Evolutionary conservation across 2,797 vertebrate species (phyloP).

Genomic region (Sarcoramphus papa): DNA sequence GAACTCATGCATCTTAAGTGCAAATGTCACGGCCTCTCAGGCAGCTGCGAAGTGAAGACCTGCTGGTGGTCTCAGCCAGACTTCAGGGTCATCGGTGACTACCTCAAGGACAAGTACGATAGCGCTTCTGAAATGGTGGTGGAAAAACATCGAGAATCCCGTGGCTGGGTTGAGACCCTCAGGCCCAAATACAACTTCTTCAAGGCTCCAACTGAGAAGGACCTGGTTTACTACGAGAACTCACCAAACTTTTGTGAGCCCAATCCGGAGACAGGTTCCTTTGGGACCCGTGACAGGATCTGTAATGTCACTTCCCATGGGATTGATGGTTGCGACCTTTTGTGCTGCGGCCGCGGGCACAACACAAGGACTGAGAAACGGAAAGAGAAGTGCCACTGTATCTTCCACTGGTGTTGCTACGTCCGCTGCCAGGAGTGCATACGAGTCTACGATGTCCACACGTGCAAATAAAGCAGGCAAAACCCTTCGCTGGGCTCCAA

Average conservation of each 20-base stretch:
- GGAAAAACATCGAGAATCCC: constrained; percentile 95
- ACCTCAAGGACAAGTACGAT: constrained; percentile 99
- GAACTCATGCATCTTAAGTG: constrained; percentile 97
- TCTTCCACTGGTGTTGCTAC: constrained; percentile 99
- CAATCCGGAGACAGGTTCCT: constrained; percentile 92
- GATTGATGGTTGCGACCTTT: constrained; percentile 94
- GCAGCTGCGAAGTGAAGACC: constrained; percentile 98
- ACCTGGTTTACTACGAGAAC: constrained; percentile 94
- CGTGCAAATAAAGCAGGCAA: constrained; percentile 85
- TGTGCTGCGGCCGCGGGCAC: constrained; percentile 97
- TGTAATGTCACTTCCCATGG: constrained; percentile 96
- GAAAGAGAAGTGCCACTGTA: constrained; percentile 94
- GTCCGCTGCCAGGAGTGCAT: constrained; percentile 97
- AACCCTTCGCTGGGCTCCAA: not conserved
- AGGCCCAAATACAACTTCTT: constrained; percentile 94
- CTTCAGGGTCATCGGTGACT: constrained; percentile 92
- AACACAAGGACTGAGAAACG: constrained; percentile 92
- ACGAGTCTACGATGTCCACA: constrained; percentile 93
- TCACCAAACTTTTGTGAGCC: constrained; percentile 98
- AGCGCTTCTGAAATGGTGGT: constrained; percentile 98
- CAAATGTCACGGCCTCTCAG: constrained; percentile 95
- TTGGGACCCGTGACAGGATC: constrained; percentile 89
- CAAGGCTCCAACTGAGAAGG: constrained; percentile 92
- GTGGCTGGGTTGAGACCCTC: constrained; percentile 97
- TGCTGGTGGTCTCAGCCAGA: constrained; percentile 99